phyloP scores from a whole-genome alignment of 2,888 invertebrate species.

The Patella pellucida region DNA sequence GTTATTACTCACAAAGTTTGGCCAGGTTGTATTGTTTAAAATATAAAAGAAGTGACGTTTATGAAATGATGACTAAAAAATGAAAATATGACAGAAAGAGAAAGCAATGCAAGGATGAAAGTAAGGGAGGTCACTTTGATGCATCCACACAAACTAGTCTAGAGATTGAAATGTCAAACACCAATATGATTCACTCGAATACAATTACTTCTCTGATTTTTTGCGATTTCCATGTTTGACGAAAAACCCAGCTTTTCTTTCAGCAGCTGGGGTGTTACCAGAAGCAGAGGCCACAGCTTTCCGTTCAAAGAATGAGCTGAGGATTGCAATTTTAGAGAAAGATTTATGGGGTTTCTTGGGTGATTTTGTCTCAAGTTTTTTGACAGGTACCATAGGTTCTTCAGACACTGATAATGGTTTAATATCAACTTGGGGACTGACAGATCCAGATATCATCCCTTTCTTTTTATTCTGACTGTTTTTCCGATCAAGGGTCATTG shows the following conservation, averaged over 20 bases:
- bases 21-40: no score
- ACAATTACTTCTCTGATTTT: constrained; percentile 27
- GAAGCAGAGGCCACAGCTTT: constrained; percentile 45
- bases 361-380: constrained; percentile 32
- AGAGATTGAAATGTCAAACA: constrained; percentile 13
- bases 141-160: constrained; percentile 17
- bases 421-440: constrained; percentile 29
- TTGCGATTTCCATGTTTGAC: constrained; percentile 14
- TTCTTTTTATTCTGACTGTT: constrained; percentile 24
- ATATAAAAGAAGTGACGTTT: no score
- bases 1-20: no score
- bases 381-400: constrained; percentile 31
- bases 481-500: constrained; percentile 59
- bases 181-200: no score
- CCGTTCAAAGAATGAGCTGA: constrained; percentile 63
- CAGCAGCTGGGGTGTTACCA: constrained; percentile 28
- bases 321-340: constrained; percentile 61
- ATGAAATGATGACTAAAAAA: not conserved
- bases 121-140: not conserved
- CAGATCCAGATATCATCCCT: constrained; percentile 19
- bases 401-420: constrained; percentile 29
- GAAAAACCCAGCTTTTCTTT: constrained; percentile 26
- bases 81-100: not conserved
- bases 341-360: constrained; percentile 24
- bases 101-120: constrained; percentile 1